These are phyloP conservation scores for Xanthia icteritia DNA, from an alignment of 2,888 invertebrate species.

Conservation along the genomic window DNA sequence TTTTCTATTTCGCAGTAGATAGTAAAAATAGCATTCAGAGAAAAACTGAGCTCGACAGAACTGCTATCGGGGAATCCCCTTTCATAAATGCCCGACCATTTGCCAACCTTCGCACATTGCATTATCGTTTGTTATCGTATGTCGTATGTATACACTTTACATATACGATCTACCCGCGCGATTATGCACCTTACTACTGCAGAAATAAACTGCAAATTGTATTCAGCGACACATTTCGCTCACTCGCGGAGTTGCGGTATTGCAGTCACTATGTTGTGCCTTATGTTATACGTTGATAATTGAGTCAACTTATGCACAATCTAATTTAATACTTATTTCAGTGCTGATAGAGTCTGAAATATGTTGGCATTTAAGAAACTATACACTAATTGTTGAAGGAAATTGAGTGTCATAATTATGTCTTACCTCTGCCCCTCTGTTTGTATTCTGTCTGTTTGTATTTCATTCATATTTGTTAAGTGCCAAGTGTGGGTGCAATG, in stretches of 20 bases:
- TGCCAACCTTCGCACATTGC: constrained; percentile 52
- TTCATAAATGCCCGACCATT: constrained; percentile 16
- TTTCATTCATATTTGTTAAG: constrained; percentile 31
- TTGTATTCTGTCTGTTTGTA: neutral
- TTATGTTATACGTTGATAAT: constrained; percentile 26
- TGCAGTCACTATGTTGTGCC: constrained; percentile 17
- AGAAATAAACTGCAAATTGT: constrained; percentile 11
- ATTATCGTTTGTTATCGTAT: constrained; percentile 53
- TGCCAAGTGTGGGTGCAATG: constrained; percentile 55
- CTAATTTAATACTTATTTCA: constrained; percentile 31
- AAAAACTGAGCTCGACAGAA: constrained; percentile 5
- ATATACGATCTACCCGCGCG: constrained; percentile 4
- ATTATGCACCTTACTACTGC: constrained; percentile 40
- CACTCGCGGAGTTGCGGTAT: neutral
- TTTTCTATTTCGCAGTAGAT: neutral
- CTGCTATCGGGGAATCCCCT: constrained; percentile 39
- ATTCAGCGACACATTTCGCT: constrained; percentile 10
- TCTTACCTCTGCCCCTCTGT: neutral
- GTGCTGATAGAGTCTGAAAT: constrained; percentile 30
- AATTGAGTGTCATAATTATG: constrained; percentile 20
- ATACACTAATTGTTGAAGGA: constrained; percentile 9
- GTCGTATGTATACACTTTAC: neutral
- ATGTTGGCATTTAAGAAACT: constrained; percentile 12
- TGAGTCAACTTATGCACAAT: constrained; percentile 26
- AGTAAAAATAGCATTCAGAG: constrained; percentile 17